A percentile compares a stretch with the other conserved stretches of the same genome.
phyloP scores from a whole-genome alignment of 2,113 vertebrate genomes.

The Agapornis roseicollis region DNA sequence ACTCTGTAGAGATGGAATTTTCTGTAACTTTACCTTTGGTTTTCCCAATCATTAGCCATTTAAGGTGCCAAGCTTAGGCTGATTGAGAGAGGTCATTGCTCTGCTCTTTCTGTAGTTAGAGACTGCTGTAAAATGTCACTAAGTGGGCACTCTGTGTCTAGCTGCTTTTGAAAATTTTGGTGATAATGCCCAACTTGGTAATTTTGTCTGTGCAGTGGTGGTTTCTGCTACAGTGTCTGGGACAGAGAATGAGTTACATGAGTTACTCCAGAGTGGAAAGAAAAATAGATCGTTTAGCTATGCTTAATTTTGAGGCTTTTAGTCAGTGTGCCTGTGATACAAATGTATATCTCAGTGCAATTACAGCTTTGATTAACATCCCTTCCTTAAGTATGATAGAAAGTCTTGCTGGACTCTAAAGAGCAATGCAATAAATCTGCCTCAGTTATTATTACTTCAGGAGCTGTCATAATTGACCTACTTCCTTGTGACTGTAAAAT shows the following conservation, averaged over 20 bases:
- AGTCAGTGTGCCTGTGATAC: neutral
- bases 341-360: neutral
- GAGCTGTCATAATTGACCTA: neutral
- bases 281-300: neutral
- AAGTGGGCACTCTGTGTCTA: neutral
- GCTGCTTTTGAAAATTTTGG: neutral
- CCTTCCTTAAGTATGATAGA: neutral
- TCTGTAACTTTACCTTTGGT: neutral
- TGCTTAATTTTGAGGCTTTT: neutral
- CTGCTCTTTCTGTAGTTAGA: neutral
- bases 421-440: constrained; percentile 4
- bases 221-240: neutral
- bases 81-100: neutral
- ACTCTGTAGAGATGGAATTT: neutral
- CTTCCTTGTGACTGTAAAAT: neutral
- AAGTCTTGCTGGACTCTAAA: neutral
- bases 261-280: neutral
- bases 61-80: neutral
- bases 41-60: neutral
- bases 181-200: neutral
- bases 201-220: neutral
- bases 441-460: neutral
- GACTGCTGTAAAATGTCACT: neutral
- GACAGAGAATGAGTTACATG: neutral
- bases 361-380: neutral